Base-by-base conservation (phyloP, 2,888 invertebrate species). In the Anticlea derivata region DNA sequence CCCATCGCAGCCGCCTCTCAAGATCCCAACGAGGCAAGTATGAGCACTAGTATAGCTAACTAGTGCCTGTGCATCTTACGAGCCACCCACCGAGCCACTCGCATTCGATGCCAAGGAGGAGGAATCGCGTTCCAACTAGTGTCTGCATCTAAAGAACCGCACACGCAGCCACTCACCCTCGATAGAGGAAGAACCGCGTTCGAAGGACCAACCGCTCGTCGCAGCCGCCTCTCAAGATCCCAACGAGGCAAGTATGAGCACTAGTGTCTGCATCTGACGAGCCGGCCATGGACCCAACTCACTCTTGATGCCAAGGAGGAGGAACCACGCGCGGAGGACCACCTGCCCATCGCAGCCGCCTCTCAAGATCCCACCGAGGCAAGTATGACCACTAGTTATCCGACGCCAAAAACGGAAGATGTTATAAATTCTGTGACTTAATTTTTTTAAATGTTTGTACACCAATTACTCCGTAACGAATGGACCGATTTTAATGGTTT, bases 241-340 rank as follows among this genome's bases (percentile, higher is more conserved):
- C 1, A 85, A 86, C 84, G 83, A 86, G 75, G 86, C 83, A 39
- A 57, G 13, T 31, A n/a, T n/a, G n/a, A n/a, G n/a, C n/a, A n/a
- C n/a, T n/a, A n/a, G 33, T 91, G 60, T 91, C 91, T 78, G 79
- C 88, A 1, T 74, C 76, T 41, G 57, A 53, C 50, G 75, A 71
- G 13, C 60, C 43, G 58, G 45, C 44, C 11, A 34, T 43, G 10
- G 23, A 55, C 34, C 40, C 40, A 39, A 50, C 44, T 65, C 61
- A 66, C 27, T 3, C 2, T 17, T 4, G 17, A 2, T 17, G 17
- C 17, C 4, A 62, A 65, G 4, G 69, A 68, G 49, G 66, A 64
- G n/a, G n/a, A n/a, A n/a, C n/a, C n/a, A n/a, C 65, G 55, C 57
- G 11, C 48, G 40, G 37, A 41, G 7, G 20, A 43, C 12, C 43